Evolutionary conservation across 2,797 vertebrate species (phyloP), one percentile per base, ranked within the genome.

Genomic region (Buphagus erythrorhynchus): DNA sequence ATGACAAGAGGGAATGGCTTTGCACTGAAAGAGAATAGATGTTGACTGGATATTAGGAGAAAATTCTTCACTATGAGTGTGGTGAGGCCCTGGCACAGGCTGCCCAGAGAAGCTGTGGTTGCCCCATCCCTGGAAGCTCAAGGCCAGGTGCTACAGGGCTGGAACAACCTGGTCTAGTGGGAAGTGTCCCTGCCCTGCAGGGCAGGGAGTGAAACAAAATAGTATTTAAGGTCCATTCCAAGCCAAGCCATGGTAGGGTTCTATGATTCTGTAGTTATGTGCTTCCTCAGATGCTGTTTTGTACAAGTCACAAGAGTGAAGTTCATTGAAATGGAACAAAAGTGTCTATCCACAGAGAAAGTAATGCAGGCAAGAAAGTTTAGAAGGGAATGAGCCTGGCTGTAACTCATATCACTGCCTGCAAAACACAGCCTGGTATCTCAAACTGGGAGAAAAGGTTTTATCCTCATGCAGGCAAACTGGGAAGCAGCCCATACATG

Each of bases 1-100:
- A 13, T 9, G n/a, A 43, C 45, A 75, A 49, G n/a, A 58, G 18
- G 36, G 15, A 58, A 51, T 6, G 14, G 38, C 17, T 36, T 24
- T 75, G 45, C 51, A 66, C 22, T 43, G 43, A 58, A 66, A 74
- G 52, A 75, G 22, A 59, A n/a, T 2, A 38, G 26, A 8, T 24
- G 17, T 43, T 66, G 51, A 42, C 28, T 43, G 62, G 61, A 4
- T 24, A n/a, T 36, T 10, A 75, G 26, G 21, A 75, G 22, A 43
- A 58, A n/a, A 43, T 24, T 58, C 45, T 36, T 36, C n/a, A 43
- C 36, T 28, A 1, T n/a, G 38, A n/a, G 22, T 0, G 0, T 19
- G 18, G 36, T 36, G 52, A 67, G 15, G 36, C 45, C 8, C 52
- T 58, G 52, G 71, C 15, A 51, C 15, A n/a, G 28, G 45, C 7